Percentiles rank a stretch among this genome's conserved stretches.
Evolutionary conservation across 2,113 vertebrate species (phyloP).

Genomic region (Sylvilagus bachmani): DNA sequence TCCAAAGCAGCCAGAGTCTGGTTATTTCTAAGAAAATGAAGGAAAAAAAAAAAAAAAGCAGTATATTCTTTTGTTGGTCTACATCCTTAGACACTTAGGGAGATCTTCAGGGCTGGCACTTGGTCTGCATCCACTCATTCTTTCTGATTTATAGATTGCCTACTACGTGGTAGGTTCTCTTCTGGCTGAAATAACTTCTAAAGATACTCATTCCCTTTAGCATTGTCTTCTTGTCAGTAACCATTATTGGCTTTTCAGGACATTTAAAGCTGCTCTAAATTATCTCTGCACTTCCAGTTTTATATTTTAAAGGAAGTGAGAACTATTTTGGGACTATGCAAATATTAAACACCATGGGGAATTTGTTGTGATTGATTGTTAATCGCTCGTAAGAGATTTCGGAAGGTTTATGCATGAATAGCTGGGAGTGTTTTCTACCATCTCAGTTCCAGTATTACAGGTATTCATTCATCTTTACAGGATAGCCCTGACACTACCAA

Average conservation of each 20-base stretch:
- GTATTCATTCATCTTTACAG: neutral
- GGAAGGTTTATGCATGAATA: slow-evolving; percentile 46
- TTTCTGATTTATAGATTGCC: neutral
- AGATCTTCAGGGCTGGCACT: neutral
- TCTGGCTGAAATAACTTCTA: neutral
- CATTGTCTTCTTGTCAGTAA: neutral
- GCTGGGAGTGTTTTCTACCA: slow-evolving; percentile 52
- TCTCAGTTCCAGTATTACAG: neutral
- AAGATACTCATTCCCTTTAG: neutral
- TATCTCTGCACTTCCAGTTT: neutral
- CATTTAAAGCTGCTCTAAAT: neutral
- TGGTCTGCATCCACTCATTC: neutral
- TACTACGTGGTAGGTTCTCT: neutral
- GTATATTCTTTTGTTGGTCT: neutral
- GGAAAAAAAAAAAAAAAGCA: neutral
- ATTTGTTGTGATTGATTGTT: slow-evolving; percentile 62
- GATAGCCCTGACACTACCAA: neutral
- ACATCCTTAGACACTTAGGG: neutral
- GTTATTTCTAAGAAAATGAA: neutral
- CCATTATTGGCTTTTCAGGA: neutral
- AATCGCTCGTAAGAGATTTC: slow-evolving; percentile 58
- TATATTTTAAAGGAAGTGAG: neutral
- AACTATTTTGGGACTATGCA: slow-evolving; percentile 23
- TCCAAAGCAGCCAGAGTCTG: neutral
- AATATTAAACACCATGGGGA: neutral